phyloP scores from a whole-genome alignment of 1,140 invertebrate genomes.

The Agrilus planipennis region DNA sequence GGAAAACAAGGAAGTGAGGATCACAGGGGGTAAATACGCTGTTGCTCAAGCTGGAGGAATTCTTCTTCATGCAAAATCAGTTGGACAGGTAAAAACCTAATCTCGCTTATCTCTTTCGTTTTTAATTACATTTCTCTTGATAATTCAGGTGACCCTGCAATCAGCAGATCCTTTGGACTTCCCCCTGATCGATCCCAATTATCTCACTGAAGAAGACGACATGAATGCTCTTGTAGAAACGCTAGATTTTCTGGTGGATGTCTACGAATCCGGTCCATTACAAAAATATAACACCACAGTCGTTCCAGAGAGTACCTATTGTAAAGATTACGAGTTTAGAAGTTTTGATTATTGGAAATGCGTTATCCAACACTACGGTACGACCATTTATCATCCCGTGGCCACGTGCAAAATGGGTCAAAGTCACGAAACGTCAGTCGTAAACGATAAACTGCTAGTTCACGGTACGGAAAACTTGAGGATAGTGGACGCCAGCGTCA shows the following conservation, averaged over 20 bases:
- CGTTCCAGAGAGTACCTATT: neutral
- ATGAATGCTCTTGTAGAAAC: conserved; percentile 62
- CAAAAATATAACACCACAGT: too few relatives aligned
- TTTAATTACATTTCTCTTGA: too few relatives aligned
- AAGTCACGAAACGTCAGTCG: conserved; percentile 10
- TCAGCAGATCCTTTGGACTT: conserved; percentile 72
- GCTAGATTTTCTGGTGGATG: too few relatives aligned
- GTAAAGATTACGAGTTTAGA: conserved; percentile 5
- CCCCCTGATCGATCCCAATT: conserved; percentile 81
- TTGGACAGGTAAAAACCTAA: conserved; percentile 56
- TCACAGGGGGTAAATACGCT: too few relatives aligned
- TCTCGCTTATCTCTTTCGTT: too few relatives aligned
- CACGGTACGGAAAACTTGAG: conserved; percentile 18
- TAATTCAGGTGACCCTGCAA: conserved; percentile 41
- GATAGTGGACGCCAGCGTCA: conserved; percentile 24
- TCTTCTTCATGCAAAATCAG: conserved; percentile 63
- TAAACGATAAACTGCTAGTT: conserved; percentile 16
- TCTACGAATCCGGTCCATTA: too few relatives aligned
- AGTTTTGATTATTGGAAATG: conserved; percentile 30
- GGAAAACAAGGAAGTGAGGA: too few relatives aligned
- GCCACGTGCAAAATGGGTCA: conserved; percentile 29
- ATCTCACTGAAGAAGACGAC: conserved; percentile 66
- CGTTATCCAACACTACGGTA: conserved; percentile 18
- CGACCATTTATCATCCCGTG: conserved; percentile 23
- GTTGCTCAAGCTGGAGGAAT: conserved; percentile 70